Evolutionary conservation across 2,797 vertebrate species (phyloP).

Genomic region (Tangara arthus): DNA sequence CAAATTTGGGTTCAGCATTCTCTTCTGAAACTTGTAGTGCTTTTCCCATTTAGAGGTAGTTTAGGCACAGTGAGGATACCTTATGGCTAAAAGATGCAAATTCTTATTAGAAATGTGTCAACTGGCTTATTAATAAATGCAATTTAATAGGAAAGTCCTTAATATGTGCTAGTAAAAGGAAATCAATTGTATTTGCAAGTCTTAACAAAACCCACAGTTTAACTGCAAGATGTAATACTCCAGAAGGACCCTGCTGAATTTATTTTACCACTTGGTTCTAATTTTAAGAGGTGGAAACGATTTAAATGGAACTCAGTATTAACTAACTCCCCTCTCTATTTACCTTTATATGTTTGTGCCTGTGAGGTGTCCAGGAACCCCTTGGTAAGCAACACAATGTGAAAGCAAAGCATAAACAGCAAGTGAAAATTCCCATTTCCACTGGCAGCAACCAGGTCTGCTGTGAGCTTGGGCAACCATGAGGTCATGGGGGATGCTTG

Average conservation of each 20-base stretch:
- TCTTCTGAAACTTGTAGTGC: not conserved
- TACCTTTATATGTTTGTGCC: not conserved
- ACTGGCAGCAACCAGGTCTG: not conserved
- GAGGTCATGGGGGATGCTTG: not conserved
- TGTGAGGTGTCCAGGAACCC: not conserved
- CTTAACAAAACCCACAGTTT: not conserved
- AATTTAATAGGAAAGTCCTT: not conserved
- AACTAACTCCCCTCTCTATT: not conserved
- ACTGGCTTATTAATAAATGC: not conserved
- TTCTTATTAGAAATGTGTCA: constrained; percentile 10
- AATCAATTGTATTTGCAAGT: not conserved
- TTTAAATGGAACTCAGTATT: not conserved
- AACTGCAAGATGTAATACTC: not conserved
- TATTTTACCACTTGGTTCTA: not conserved
- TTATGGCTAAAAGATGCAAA: not conserved
- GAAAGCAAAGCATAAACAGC: not conserved
- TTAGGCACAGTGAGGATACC: not conserved
- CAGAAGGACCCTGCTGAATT: not conserved
- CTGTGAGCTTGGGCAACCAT: not conserved
- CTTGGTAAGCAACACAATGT: not conserved
- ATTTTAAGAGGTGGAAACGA: not conserved
- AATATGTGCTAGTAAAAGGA: not conserved
- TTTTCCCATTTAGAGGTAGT: constrained; percentile 6
- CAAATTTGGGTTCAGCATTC: constrained; percentile 7
- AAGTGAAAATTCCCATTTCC: not conserved